Conservation (phyloP, 1,140 invertebrate species). For the Cotesia typhae region DNA sequence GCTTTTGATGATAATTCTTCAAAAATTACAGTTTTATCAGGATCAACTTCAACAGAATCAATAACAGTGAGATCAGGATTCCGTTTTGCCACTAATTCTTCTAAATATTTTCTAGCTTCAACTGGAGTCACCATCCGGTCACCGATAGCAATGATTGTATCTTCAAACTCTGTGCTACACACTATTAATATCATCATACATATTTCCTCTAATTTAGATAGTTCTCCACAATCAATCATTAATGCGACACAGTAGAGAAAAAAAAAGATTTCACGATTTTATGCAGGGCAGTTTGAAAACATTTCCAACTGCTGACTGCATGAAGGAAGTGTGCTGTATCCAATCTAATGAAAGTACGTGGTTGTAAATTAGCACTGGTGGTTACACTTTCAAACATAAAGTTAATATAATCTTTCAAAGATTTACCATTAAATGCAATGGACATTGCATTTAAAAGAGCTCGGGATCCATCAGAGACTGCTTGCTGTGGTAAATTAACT, state of each 20-base stretch:
- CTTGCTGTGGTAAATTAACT: background rate
- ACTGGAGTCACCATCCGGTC: background rate
- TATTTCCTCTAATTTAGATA: conserved; percentile 8
- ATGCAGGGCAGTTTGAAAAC: background rate
- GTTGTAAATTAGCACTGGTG: background rate
- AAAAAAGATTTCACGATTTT: background rate
- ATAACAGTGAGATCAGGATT: too few relatives aligned
- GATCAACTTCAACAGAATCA: too few relatives aligned
- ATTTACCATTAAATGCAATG: background rate
- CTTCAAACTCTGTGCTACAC: background rate
- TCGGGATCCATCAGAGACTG: background rate
- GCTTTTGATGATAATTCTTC: too few relatives aligned
- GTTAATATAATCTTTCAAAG: conserved; percentile 10
- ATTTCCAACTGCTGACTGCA: background rate
- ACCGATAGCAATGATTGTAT: background rate
- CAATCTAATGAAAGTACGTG: background rate
- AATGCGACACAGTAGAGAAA: background rate
- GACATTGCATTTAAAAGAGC: too few relatives aligned
- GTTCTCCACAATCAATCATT: conserved; percentile 1
- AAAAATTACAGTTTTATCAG: too few relatives aligned
- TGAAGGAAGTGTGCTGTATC: background rate
- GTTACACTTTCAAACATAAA: conserved; percentile 6
- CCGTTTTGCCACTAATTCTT: too few relatives aligned
- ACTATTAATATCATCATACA: conserved; percentile 2
- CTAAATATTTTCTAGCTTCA: background rate